A percentile compares a stretch with the other conserved stretches of the same genome.
phyloP scores from a whole-genome alignment of 1,140 invertebrate species.

The Saxidomus purpurata region DNA sequence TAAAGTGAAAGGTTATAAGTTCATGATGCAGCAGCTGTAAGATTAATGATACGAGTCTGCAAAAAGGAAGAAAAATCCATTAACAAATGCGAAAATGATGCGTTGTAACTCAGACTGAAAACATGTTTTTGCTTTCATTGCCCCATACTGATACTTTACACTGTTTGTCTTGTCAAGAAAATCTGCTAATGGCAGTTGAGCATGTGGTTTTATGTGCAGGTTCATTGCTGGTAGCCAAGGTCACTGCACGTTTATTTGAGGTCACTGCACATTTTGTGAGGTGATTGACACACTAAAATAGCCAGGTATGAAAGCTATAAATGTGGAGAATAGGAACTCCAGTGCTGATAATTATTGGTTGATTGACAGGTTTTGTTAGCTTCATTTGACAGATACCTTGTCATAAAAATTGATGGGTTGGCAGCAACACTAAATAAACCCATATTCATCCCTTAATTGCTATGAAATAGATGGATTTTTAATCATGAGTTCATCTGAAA shows the following conservation, averaged over 20 bases:
- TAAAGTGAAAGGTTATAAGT: too few relatives aligned
- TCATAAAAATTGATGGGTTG: neutral
- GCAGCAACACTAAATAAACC: neutral
- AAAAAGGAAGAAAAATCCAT: too few relatives aligned
- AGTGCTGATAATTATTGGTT: neutral
- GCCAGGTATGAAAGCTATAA: neutral
- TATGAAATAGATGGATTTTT: too few relatives aligned
- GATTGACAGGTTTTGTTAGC: neutral
- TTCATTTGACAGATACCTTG: neutral
- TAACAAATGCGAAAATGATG: too few relatives aligned
- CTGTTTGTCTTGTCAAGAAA: neutral
- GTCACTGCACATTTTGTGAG: slow-evolving; percentile 32
- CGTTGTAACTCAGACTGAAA: too few relatives aligned
- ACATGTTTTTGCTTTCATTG: too few relatives aligned
- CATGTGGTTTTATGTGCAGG: slow-evolving; percentile 37
- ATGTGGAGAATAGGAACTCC: neutral
- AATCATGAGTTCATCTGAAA: too few relatives aligned
- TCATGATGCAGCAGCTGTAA: too few relatives aligned
- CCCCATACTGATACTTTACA: too few relatives aligned
- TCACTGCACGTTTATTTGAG: neutral
- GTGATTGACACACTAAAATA: slow-evolving; percentile 12
- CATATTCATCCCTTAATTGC: too few relatives aligned
- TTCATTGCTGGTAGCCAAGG: slow-evolving; percentile 15
- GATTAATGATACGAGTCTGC: too few relatives aligned
- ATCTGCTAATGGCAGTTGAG: neutral